Evolutionary conservation across 2,113 vertebrate species (phyloP), one percentile per base, ranked within the genome.

Genomic region (Nerophis ophidion): DNA sequence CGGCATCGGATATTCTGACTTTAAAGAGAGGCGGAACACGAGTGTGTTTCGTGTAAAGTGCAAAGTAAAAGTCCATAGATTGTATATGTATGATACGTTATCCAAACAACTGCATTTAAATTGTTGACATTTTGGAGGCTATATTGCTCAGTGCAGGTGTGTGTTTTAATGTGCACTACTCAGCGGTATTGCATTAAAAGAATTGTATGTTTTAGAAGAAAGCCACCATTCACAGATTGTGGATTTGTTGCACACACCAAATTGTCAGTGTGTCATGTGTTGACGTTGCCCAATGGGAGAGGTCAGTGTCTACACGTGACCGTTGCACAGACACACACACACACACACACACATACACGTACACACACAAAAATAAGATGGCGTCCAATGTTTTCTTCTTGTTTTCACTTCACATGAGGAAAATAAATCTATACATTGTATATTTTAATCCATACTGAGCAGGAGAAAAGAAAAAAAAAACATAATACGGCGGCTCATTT

Each of bases 281-380:
- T 70, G 61, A 72, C 69, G 42, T 64, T 62, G 69, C 10, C 79
- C 70, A 80, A 65, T 66, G 58, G 77, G 68, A 73, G 57, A 80
- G 66, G 35, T 82, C 78, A 75, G 58, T 51, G 54, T 47, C 57
- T 58, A 85, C 72, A 84, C 16, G 72, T 79, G 75, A 77, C 57
- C 15, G 15, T 38, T 15, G 15, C 35, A 35, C 61, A 12, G 26
- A 48, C 35, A 61, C 14, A 35, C 64, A 38, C 19, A 40, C 51
- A 42, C 47, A 47, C 48, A 45, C 40, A 40, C 63, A 12, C 49
- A 36, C 40, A 50, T n/a, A 35, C 64, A 51, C 38, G 44, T 38
- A 42, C 47, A 53, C 47, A 47, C 55, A 55, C 62, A 68, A 57
- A 69, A 57, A 69, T 61, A 81, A 70, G 55, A 80, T 84, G 72